phyloP scores from a whole-genome alignment of 2,888 invertebrate species.

The Hirtodrosophila duncani region DNA sequence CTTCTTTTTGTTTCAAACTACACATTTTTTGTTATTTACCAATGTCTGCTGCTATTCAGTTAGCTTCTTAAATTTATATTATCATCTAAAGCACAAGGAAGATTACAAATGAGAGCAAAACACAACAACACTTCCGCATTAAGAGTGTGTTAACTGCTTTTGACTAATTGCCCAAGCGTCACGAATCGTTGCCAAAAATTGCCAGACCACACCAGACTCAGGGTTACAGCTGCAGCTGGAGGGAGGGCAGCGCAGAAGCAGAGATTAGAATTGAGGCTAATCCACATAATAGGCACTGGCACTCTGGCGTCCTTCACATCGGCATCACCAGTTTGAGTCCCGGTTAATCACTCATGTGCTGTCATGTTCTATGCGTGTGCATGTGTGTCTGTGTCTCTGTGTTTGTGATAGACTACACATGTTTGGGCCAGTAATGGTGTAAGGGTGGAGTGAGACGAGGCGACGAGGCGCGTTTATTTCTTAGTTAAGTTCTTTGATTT shows the following conservation, averaged over 20 bases:
- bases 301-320: neutral
- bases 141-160: conserved; percentile 49
- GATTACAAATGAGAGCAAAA: too few relatives aligned
- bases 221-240: neutral
- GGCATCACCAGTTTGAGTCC: conserved; percentile 18
- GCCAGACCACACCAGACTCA: conserved; percentile 13
- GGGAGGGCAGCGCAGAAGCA: too few relatives aligned
- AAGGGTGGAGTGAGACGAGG: conserved; percentile 10
- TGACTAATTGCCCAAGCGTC: conserved; percentile 51
- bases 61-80: too few relatives aligned
- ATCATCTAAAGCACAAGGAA: too few relatives aligned
- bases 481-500: conserved; percentile 58
- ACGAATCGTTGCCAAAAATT: conserved; percentile 46
- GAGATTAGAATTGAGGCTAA: conserved; percentile 35
- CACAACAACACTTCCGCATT: conserved; percentile 28
- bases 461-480: conserved; percentile 43
- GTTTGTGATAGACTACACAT: conserved; percentile 23
- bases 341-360: conserved; percentile 51
- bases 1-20: too few relatives aligned
- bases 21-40: too few relatives aligned
- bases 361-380: conserved; percentile 18
- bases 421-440: conserved; percentile 21
- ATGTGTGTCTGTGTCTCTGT: conserved; percentile 11
- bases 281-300: conserved; percentile 43
- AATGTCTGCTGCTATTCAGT: too few relatives aligned